Base-by-base conservation (phyloP, 2,888 invertebrate genomes). In the Euzophera pinguis region DNA sequence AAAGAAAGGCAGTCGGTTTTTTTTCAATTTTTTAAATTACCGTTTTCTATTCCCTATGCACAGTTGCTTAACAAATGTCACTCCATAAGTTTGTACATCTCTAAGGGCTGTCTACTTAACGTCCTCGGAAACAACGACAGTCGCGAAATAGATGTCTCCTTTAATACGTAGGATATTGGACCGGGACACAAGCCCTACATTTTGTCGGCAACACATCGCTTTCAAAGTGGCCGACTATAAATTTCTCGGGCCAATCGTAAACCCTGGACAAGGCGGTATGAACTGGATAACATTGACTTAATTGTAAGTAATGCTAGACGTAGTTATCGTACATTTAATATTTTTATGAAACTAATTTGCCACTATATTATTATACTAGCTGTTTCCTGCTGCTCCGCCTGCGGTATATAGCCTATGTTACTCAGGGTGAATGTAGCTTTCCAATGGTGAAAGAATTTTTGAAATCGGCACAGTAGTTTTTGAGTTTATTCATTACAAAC, bases 201-300 rank as follows among this genome's bases (percentile, higher is more conserved):
- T 67, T 68, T 59, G 58, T 54, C 61, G 62, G 54, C 59, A 73
- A 79, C 75, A 73, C 78, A 84, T 81, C 73, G 79, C 64, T 73
- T 71, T 69, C 65, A 67, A 73, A 78, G 72, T 75, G 71, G 74
- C 69, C 68, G 71, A 69, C 79, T 67, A 83, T 85, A 85, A 84
- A 85, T 85, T 77, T 75, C 68, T 73, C 61, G 60, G 69, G 69
- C 71, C 70, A 69, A 69, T 78, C 82, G 81, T 83, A 84, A 70
- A 81, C 64, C 75, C 71, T 32, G 50, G 43, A 51, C 55, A 35
- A 48, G 52, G 16, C 52, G 50, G 53, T 50, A 53, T 50, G 53
- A 50, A 42, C 49, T 12, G 10, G 16, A 1, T 39, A 16, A 9
- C 39, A 38, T 17, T 16, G 39, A 39, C 10, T 16, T 16, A 14